phyloP scores from a whole-genome alignment of 1,140 invertebrate genomes.

The Leguminivora glycinivorella region DNA sequence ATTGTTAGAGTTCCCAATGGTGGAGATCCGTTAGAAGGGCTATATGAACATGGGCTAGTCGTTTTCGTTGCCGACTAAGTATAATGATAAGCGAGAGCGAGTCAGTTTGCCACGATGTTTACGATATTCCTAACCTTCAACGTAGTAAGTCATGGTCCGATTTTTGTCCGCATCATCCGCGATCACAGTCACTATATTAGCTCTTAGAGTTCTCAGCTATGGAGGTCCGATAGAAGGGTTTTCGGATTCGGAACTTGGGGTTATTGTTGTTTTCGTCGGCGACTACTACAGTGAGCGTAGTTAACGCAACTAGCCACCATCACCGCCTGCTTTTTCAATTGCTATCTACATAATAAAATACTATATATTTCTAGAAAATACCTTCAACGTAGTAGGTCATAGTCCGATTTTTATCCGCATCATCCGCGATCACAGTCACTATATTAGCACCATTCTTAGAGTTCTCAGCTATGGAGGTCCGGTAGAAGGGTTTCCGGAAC shows the following conservation, averaged over 20 bases:
- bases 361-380: not conserved
- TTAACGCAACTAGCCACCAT: slow-evolving; percentile 87
- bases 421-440: slow-evolving; percentile 90
- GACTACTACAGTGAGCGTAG: slow-evolving; percentile 51
- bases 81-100: too few relatives aligned
- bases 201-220: slow-evolving; percentile 94
- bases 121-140: slow-evolving; percentile 89
- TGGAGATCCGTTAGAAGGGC: too few relatives aligned
- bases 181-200: slow-evolving; percentile 88
- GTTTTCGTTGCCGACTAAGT: too few relatives aligned
- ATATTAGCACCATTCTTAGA: slow-evolving; percentile 91
- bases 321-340: slow-evolving; percentile 89
- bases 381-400: slow-evolving; percentile 91
- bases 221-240: slow-evolving; percentile 87
- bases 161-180: slow-evolving; percentile 95
- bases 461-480: slow-evolving; percentile 91
- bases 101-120: too few relatives aligned
- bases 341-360: not conserved
- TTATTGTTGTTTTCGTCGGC: slow-evolving; percentile 74
- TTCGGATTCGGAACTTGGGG: slow-evolving; percentile 49
- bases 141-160: slow-evolving; percentile 88
- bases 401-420: slow-evolving; percentile 92
- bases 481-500: slow-evolving; percentile 89
- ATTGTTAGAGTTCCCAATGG: too few relatives aligned
- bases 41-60: too few relatives aligned